phyloP scores from a whole-genome alignment of 1,140 invertebrate genomes.

The Caenorhabditis tropicalis region DNA sequence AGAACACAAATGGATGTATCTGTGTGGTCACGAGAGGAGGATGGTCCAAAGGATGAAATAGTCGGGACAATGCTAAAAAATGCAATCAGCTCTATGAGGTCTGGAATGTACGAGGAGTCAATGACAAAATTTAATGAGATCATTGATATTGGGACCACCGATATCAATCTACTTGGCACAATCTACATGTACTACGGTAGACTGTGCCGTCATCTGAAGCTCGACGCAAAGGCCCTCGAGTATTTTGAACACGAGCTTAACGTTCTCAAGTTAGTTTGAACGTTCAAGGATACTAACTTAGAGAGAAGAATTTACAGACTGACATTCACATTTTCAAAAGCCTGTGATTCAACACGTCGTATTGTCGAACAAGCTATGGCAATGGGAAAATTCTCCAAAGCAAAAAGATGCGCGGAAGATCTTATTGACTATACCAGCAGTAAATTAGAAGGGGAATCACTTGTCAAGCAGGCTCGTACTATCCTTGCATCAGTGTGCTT shows the following conservation, averaged over 20 bases:
- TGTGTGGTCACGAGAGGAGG: not conserved
- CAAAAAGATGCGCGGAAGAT: not conserved
- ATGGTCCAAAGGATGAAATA: not conserved
- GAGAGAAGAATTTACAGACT: not conserved
- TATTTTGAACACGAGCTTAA: slow-evolving; percentile 5
- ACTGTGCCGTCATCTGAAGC: not conserved
- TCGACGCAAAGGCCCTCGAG: not conserved
- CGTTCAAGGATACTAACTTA: not conserved
- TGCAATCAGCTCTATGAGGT: not conserved
- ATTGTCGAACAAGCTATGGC: not conserved
- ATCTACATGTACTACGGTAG: slow-evolving; percentile 37
- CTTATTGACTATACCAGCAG: slow-evolving; percentile 33
- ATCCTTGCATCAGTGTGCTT: not conserved
- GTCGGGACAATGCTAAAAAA: not conserved
- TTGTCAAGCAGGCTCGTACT: not conserved
- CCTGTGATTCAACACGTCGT: not conserved
- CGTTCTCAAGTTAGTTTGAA: not conserved
- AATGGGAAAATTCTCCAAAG: not conserved
- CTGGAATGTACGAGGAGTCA: not conserved
- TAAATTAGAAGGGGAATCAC: not conserved
- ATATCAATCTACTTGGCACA: slow-evolving; percentile 6
- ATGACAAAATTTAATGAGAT: not conserved
- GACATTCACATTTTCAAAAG: not conserved
- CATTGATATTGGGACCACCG: not conserved
- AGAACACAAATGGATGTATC: not conserved